A percentile compares a stretch with the other conserved stretches of the same genome.
phyloP scores from a whole-genome alignment of 2,888 invertebrate species.

The Tromatobia lineatoria region DNA sequence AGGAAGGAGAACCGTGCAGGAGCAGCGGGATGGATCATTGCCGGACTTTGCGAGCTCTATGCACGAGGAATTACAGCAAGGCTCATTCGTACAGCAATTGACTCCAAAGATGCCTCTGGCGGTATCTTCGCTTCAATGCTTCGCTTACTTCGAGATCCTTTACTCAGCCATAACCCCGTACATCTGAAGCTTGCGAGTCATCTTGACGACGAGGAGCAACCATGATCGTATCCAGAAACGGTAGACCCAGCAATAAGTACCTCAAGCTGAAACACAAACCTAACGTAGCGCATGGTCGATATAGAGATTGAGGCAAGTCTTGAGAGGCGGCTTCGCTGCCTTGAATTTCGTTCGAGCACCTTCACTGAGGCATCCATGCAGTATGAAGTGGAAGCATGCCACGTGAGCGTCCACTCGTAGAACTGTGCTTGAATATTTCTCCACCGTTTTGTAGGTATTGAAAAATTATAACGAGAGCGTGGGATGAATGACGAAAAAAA shows the following conservation, averaged over 20 bases:
- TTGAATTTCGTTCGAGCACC: neutral
- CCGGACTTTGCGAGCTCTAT: slow-evolving; percentile 29
- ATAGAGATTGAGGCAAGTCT: slow-evolving; percentile 36
- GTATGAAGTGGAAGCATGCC: neutral
- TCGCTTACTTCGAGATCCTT: slow-evolving; percentile 20
- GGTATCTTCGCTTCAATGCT: slow-evolving; percentile 23
- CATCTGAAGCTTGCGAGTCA: slow-evolving; percentile 33
- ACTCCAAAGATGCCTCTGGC: slow-evolving; percentile 14
- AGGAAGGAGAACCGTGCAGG: slow-evolving; percentile 4
- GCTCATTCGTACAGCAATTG: slow-evolving; percentile 42
- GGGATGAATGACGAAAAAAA: no score
- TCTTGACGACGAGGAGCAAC: slow-evolving; percentile 54
- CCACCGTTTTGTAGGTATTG: neutral
- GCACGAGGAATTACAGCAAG: slow-evolving; percentile 36
- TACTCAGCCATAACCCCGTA: slow-evolving; percentile 13
- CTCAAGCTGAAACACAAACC: slow-evolving; percentile 15
- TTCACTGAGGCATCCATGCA: neutral
- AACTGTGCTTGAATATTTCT: neutral
- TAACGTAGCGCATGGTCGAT: slow-evolving; percentile 17
- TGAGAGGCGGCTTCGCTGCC: slow-evolving; percentile 3
- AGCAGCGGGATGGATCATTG: slow-evolving; percentile 47
- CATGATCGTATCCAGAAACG: slow-evolving; percentile 29
- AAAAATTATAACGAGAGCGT: neutral
- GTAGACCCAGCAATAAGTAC: neutral
- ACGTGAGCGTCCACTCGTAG: neutral